Percentiles rank a stretch among this genome's conserved stretches.
phyloP scores from a whole-genome alignment of 2,113 vertebrate species.

The Ptychochromis oligacanthus region DNA sequence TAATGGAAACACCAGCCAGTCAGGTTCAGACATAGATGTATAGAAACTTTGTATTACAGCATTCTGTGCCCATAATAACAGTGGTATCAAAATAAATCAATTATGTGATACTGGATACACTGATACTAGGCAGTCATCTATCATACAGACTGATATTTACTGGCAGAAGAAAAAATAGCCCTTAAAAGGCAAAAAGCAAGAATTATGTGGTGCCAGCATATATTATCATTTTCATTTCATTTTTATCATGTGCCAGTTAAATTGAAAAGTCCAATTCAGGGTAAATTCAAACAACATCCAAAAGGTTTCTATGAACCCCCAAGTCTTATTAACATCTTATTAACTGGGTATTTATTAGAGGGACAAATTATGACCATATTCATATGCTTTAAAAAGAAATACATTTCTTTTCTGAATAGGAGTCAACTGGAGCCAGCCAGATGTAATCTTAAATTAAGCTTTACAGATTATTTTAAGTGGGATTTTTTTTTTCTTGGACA shows the following conservation, averaged over 20 bases:
- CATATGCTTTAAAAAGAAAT: neutral
- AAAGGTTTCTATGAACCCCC: rapidly evolving
- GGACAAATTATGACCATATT: neutral
- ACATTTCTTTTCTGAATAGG: neutral
- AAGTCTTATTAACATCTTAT: neutral
- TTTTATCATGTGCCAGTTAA: neutral
- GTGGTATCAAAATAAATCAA: neutral
- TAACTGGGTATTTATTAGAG: neutral
- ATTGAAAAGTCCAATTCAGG: neutral
- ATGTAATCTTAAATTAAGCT: neutral
- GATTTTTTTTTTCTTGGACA: neutral
- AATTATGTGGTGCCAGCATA: no score
- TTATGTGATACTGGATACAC: neutral
- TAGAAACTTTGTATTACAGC: no score
- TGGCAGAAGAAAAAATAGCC: neutral
- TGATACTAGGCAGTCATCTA: neutral
- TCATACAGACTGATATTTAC: rapidly evolving
- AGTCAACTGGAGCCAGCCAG: neutral
- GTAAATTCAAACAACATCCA: neutral
- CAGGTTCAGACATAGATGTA: neutral
- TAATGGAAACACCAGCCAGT: neutral
- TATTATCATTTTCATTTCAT: no score
- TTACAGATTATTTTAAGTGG: neutral
- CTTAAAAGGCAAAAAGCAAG: no score
- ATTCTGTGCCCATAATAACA: neutral